A percentile compares a stretch with the other conserved stretches of the same genome.
These are phyloP conservation scores for Dicyrtomina minuta DNA, from an alignment of 2,888 invertebrate genomes.

Conservation along the genomic window DNA sequence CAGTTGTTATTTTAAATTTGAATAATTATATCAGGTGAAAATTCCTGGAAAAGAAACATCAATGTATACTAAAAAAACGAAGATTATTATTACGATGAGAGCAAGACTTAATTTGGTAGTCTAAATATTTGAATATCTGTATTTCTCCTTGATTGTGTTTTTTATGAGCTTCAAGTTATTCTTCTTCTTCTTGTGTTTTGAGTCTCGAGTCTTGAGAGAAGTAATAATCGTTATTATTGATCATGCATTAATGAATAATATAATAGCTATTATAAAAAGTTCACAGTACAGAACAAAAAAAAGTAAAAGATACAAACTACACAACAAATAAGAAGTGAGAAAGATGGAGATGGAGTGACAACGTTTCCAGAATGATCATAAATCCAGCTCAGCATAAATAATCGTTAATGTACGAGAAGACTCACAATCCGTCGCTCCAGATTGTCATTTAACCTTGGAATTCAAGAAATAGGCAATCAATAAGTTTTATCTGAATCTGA, in stretches of 20 bases:
- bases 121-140: too few species aligned
- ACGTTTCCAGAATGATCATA: slow-evolving; percentile 19
- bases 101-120: slow-evolving; percentile 29
- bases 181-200: too few species aligned
- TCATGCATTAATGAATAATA: slow-evolving; percentile 27
- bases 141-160: slow-evolving; percentile 20
- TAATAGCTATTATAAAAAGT: background rate
- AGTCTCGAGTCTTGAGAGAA: slow-evolving; percentile 12
- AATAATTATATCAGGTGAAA: slow-evolving; percentile 14
- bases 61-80: too few species aligned
- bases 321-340: background rate
- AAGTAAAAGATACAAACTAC: background rate
- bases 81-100: slow-evolving; percentile 24
- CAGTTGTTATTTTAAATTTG: too few species aligned
- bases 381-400: slow-evolving; percentile 29
- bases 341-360: slow-evolving; percentile 21
- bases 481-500: slow-evolving; percentile 26
- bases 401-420: slow-evolving; percentile 5
- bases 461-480: slow-evolving; percentile 32
- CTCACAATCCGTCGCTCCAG: slow-evolving; percentile 23
- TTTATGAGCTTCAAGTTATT: too few species aligned
- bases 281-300: background rate
- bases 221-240: slow-evolving; percentile 26
- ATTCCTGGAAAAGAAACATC: slow-evolving; percentile 23
- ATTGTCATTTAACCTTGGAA: slow-evolving; percentile 34